phyloP scores from a whole-genome alignment of 2,888 invertebrate species.

The Leptogaster cylindrica region DNA sequence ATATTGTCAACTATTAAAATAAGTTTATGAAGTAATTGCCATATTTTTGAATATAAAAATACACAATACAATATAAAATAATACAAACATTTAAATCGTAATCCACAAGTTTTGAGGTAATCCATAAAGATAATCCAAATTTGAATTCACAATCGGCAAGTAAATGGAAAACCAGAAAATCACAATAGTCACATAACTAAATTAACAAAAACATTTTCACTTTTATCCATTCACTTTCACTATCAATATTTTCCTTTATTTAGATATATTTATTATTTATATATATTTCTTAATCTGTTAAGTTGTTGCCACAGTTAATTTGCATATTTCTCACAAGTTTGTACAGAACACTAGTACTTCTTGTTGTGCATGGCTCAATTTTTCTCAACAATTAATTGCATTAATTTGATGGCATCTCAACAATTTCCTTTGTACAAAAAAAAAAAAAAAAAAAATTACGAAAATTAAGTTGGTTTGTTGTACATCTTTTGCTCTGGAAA shows the following conservation, averaged over 20 bases:
- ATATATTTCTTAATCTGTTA: too few species aligned
- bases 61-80: neutral
- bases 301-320: too few species aligned
- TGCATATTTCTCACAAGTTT: too few species aligned
- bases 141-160: neutral
- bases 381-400: too few species aligned
- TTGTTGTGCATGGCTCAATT: too few species aligned
- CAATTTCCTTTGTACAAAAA: too few species aligned
- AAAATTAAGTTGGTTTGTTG: too few species aligned
- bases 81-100: slow-evolving; percentile 32
- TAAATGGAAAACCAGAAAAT: neutral
- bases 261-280: neutral
- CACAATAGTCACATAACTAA: neutral
- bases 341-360: too few species aligned
- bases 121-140: slow-evolving; percentile 14
- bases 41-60: neutral
- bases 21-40: neutral
- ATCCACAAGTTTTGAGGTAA: slow-evolving; percentile 10
- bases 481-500: too few species aligned
- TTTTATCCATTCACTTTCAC: slow-evolving; percentile 6
- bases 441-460: too few species aligned
- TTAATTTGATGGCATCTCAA: too few species aligned
- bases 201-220: neutral
- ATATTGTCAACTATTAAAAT: too few species aligned
- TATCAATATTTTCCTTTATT: neutral